Percentiles rank a stretch among this genome's conserved stretches.
Evolutionary conservation across 2,888 invertebrate species (phyloP).

Genomic region (Latrodectus hesperus): DNA sequence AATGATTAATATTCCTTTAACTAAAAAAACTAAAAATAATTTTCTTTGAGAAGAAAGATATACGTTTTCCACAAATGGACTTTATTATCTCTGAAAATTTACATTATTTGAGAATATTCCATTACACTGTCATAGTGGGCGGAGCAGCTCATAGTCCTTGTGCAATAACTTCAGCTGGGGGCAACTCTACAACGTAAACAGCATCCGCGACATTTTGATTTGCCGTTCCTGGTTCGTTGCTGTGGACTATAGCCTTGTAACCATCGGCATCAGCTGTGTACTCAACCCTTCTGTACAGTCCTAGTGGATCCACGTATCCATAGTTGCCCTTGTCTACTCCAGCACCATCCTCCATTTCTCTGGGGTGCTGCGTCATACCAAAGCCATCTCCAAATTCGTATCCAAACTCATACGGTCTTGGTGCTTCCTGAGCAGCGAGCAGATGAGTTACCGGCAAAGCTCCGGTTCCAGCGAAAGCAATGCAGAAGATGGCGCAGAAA

Average conservation of each 20-base stretch:
- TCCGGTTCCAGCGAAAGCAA: background rate
- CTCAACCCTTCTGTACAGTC: constrained; percentile 36
- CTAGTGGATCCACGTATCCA: constrained; percentile 39
- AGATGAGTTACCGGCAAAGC: background rate
- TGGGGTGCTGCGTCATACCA: constrained; percentile 31
- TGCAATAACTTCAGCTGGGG: constrained; percentile 19
- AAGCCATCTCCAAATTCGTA: background rate
- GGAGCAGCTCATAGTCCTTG: background rate
- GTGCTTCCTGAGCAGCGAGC: background rate
- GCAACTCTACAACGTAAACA: constrained; percentile 15
- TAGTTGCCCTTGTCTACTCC: constrained; percentile 29
- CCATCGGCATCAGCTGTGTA: constrained; percentile 39
- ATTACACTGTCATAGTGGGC: too few relatives aligned
- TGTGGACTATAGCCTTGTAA: constrained; percentile 31
- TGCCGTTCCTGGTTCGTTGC: constrained; percentile 48
- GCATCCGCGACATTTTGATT: background rate
- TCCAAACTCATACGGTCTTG: constrained; percentile 51
- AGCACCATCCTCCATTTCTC: constrained; percentile 13
- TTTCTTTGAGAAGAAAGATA: too few relatives aligned
- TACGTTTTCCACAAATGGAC: too few relatives aligned
- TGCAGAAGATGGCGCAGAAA: background rate
- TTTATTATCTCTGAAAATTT: too few relatives aligned
- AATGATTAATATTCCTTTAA: too few relatives aligned
- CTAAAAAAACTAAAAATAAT: too few relatives aligned
- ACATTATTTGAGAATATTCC: too few relatives aligned